Evolutionary conservation across 2,888 invertebrate species (phyloP).

Genomic region (Meghimatium bilineatum): DNA sequence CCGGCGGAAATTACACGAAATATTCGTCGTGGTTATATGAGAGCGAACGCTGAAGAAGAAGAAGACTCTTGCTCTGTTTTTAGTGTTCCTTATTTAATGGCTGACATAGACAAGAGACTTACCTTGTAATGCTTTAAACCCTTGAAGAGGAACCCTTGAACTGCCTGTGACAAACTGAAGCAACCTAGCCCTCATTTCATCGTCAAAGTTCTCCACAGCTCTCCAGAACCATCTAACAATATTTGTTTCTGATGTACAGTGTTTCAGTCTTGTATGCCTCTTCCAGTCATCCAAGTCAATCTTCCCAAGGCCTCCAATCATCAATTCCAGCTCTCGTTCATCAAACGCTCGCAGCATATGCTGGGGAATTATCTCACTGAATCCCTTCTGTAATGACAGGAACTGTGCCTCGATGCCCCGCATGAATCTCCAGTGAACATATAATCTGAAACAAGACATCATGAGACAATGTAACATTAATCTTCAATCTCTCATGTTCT

Average conservation of each 20-base stretch:
- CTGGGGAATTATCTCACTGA: constrained; percentile 89
- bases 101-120: too few relatives aligned
- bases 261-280: constrained; percentile 93
- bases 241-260: constrained; percentile 81
- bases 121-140: constrained; percentile 92
- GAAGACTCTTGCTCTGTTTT: too few relatives aligned
- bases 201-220: constrained; percentile 88
- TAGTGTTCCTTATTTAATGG: too few relatives aligned
- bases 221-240: constrained; percentile 87
- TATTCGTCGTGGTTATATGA: too few relatives aligned
- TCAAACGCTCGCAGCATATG: constrained; percentile 91
- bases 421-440: constrained; percentile 97
- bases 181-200: constrained; percentile 94
- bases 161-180: constrained; percentile 98
- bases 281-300: constrained; percentile 96
- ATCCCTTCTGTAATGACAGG: constrained; percentile 91
- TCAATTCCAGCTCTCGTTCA: constrained; percentile 92
- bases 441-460: constrained; percentile 83
- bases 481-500: too few relatives aligned
- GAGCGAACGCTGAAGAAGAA: too few relatives aligned
- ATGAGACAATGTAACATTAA: too few relatives aligned
- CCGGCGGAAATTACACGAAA: too few relatives aligned
- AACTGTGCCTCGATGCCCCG: constrained; percentile 97
- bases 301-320: constrained; percentile 94
- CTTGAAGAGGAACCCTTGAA: constrained; percentile 94